These are phyloP conservation scores for Thryonomys swinderianus DNA, from an alignment of 2,113 vertebrate species.

Conservation along the genomic window DNA sequence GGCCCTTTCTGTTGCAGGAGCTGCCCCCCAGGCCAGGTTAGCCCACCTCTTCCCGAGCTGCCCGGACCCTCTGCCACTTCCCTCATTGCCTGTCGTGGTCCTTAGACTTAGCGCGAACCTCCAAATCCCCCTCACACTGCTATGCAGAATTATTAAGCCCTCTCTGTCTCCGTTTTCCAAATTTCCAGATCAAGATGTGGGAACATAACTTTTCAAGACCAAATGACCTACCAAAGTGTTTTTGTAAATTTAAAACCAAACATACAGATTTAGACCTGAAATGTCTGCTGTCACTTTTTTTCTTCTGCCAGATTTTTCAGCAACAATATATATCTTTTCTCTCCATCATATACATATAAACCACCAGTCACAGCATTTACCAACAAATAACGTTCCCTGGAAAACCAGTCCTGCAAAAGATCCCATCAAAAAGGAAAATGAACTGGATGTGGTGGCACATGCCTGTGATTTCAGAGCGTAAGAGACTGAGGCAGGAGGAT, in stretches of 20 bases:
- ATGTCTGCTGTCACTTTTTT: background rate
- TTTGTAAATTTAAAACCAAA: background rate
- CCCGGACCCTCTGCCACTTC: background rate
- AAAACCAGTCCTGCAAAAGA: background rate
- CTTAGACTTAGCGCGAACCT: background rate
- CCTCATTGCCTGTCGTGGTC: background rate
- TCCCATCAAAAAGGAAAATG: background rate
- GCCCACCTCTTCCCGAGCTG: background rate
- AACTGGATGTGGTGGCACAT: background rate
- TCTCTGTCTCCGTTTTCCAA: slow-evolving; percentile 2
- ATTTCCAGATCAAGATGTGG: background rate
- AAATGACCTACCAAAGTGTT: slow-evolving; percentile 11
- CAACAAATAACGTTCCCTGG: background rate
- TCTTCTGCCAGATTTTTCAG: background rate
- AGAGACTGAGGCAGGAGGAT: too few species aligned
- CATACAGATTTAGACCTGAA: background rate
- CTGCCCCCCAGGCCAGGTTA: background rate
- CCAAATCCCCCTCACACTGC: background rate
- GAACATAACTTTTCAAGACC: slow-evolving; percentile 31
- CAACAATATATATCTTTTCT: background rate
- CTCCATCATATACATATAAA: background rate
- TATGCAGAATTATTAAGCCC: background rate
- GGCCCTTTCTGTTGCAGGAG: background rate
- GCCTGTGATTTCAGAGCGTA: too few species aligned
- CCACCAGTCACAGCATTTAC: slow-evolving; percentile 2